Evolutionary conservation across 1,140 invertebrate genomes (phyloP), one percentile per base, ranked within the genome.

Genomic region (Zaprionus lachaisei): DNA sequence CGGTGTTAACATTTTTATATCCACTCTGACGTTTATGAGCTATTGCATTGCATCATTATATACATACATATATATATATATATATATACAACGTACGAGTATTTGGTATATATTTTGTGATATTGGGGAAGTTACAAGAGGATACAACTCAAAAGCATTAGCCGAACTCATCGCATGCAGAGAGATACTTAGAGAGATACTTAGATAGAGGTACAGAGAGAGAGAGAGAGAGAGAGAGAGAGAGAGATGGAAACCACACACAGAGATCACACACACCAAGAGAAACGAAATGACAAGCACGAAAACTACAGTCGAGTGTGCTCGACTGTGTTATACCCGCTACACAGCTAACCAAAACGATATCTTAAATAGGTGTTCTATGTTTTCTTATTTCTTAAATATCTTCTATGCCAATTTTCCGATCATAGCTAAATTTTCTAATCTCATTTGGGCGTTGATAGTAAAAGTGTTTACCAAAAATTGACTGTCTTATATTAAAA

Each of bases 21-120:
- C 91, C 92, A 91, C 90, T 87, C 84, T 91, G 84, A 80, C 92
- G 91, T 90, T 93, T 93, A 93, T 93, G 92, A 84, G 91, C 92
- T 93, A 92, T 83, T 79, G 73, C 82, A 87, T 87, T 71, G 56
- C 75, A 80, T 73, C 66, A 69, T 80, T 71, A 65, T 67, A 64
- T 56, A 76, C 49, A 66, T 65, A 56, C 58, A 73, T 71, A 56
- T 63, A 83, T 77, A 87, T 67, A 56, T 66, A 56, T 66, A 82
- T 74, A 86, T 0, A 0, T 89, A 89, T 70, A 89, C 84, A 86
- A 86, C 78, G 85, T 86, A 77, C 81, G 81, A 70, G 66, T 68
- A 61, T 61, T 44, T 69, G 63, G 12, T 65, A 66, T 72, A 66
- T 70, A 51, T 69, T 60, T n/a, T 71, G 73, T 87, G 78, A 65